Evolutionary conservation across 1,140 invertebrate genomes (phyloP).

Genomic region (Notospermus geniculatus): DNA sequence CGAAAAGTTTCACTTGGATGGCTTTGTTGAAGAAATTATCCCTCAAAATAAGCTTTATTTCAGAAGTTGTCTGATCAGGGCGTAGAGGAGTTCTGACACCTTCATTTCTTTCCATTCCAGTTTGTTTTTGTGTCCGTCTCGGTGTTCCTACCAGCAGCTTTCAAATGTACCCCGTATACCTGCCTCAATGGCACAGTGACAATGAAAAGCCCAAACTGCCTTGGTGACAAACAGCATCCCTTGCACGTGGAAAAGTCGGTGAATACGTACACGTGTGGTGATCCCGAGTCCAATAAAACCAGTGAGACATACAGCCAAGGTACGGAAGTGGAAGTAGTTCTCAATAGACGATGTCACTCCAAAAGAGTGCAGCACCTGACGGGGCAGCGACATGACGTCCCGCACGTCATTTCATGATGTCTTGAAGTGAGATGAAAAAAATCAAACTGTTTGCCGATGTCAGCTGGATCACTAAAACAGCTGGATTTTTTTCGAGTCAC

Average conservation of each 20-base stretch:
- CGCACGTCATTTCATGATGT: too few species aligned
- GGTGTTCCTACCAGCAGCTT: slow-evolving; percentile 42
- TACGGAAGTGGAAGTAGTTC: slow-evolving; percentile 29
- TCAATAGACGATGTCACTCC: too few species aligned
- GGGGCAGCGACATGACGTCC: too few species aligned
- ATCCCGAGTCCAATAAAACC: slow-evolving; percentile 20
- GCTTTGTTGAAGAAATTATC: too few species aligned
- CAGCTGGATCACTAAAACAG: too few species aligned
- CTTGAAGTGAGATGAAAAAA: too few species aligned
- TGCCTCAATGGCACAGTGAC: slow-evolving; percentile 32
- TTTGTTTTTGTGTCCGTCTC: slow-evolving; percentile 38
- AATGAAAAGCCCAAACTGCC: slow-evolving; percentile 36
- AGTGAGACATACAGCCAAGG: slow-evolving; percentile 49
- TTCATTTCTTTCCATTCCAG: slow-evolving; percentile 27
- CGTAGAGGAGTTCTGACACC: neutral
- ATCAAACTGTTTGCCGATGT: too few species aligned
- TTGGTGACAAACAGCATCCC: slow-evolving; percentile 39
- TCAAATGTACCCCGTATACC: slow-evolving; percentile 38
- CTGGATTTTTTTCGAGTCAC: too few species aligned
- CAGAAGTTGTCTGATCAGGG: too few species aligned
- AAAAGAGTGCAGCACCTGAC: too few species aligned
- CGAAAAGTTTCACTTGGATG: too few species aligned
- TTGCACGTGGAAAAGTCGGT: slow-evolving; percentile 38
- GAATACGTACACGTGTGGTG: slow-evolving; percentile 38
- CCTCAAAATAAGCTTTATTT: too few species aligned